These are phyloP conservation scores for human (Homo sapiens) DNA, from an alignment of 2,113 vertebrate genomes.

Conservation along the genomic window DNA sequence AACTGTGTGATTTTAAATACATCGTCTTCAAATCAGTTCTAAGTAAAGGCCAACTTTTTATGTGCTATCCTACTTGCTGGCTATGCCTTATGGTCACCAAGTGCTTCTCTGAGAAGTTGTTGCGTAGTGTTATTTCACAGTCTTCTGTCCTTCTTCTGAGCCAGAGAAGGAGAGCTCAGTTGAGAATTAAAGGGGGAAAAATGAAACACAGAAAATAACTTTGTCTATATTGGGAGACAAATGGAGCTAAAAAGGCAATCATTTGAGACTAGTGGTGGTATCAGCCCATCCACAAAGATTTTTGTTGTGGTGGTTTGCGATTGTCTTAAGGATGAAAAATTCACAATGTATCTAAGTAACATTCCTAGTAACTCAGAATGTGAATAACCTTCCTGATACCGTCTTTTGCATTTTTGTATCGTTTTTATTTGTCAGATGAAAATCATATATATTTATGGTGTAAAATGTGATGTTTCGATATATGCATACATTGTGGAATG, in stretches of 20 bases:
- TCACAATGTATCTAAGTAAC: not conserved
- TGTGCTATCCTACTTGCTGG: not conserved
- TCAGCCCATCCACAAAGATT: not conserved
- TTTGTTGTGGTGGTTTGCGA: not conserved
- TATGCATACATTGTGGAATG: not conserved
- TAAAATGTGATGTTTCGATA: not conserved
- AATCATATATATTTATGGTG: not conserved
- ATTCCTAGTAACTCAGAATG: not conserved
- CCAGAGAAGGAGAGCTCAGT: not conserved
- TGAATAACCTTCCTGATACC: not conserved
- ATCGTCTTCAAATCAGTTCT: not conserved
- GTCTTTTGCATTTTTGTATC: not conserved
- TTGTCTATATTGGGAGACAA: not conserved
- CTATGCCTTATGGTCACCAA: not conserved
- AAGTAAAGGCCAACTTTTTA: not conserved
- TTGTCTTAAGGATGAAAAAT: not conserved
- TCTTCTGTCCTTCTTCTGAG: not conserved
- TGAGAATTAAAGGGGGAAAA: constrained; percentile 4
- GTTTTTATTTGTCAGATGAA: not conserved
- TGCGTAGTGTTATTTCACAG: not conserved
- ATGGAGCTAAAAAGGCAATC: not conserved
- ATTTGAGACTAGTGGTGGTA: not conserved
- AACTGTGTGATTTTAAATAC: not conserved
- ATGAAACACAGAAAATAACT: not conserved
- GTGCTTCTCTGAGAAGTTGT: not conserved